Base-by-base conservation (phyloP, 2,797 vertebrate species). In the Dendrocincla fuliginosa region DNA sequence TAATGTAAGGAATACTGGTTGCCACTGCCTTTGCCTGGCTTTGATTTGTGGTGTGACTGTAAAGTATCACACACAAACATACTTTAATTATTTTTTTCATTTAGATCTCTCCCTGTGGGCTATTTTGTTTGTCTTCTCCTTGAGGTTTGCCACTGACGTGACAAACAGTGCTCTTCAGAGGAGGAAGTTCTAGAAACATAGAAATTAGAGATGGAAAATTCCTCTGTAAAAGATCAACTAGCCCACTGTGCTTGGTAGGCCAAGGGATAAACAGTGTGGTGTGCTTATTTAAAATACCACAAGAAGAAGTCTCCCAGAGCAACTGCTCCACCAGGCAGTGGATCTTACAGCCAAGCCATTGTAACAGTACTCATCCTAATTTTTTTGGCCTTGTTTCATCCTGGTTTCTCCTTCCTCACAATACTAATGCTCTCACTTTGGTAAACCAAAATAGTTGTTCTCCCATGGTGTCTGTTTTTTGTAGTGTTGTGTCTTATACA, bases 121-220 rank as follows among this genome's bases (percentile, higher is more conserved):
- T 90, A 49, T 81, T 90, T 90, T 82, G 71, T 89, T 96, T 88
- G 80, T 84, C 76, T 79, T 95, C 83, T 95, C 74, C 28, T 93
- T 9, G 7, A 93, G 77, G 70, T 87, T 94, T 93, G 80, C 52
- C 74, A 79, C 63, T 65, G 77, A 77, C 0, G 0, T 61, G 85
- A 81, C 69, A 87, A 93, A 69, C n/a, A 70, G 50, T 27, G 23
- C 25, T 93, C 28, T 86, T 9, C 30, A 37, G 65, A 88, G 63
- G 42, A 94, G 47, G 41, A 94, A 84, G 74, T 67, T 65, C 90
- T 52, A 78, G 65, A 86, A 95, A 80, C 65, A 81, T 46, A 84
- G 90, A 84, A 88, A 86, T 78, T 56, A 88, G 89, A 82, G 80
- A 86, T 23, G 80, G 95, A 95, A 95, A 94, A 94, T 95, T 95